Conservation (phyloP, 2,113 vertebrate species). For the Crotalus helleri region DNA sequence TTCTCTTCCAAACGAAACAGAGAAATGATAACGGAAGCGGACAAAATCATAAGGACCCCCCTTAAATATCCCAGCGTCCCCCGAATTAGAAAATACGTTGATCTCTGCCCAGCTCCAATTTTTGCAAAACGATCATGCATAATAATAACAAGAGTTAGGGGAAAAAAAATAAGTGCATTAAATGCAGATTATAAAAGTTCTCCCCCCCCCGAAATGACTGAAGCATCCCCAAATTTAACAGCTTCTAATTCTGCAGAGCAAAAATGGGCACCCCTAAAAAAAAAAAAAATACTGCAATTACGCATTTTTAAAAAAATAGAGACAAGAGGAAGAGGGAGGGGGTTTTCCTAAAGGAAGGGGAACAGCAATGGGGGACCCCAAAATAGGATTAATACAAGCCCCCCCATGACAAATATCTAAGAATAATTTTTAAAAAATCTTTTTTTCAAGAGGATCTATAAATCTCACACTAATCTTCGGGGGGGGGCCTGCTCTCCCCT, state of each 20-base stretch:
- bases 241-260: background rate
- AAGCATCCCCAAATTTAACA: background rate
- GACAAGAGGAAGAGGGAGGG: background rate
- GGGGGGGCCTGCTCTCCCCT: background rate
- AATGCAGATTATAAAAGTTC: background rate
- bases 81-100: background rate
- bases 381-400: background rate
- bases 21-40: background rate
- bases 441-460: background rate
- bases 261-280: background rate
- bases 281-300: background rate
- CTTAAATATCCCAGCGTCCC: background rate
- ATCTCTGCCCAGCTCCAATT: background rate
- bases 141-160: background rate
- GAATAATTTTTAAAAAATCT: background rate
- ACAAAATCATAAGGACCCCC: background rate
- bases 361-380: background rate
- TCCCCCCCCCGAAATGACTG: background rate
- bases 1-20: background rate
- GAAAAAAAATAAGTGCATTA: background rate
- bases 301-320: background rate
- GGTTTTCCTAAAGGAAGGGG: background rate
- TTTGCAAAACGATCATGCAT: background rate
- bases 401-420: background rate
- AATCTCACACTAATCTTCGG: background rate